phyloP scores from a whole-genome alignment of 2,113 vertebrate genomes.

The Erythrocebus patas region DNA sequence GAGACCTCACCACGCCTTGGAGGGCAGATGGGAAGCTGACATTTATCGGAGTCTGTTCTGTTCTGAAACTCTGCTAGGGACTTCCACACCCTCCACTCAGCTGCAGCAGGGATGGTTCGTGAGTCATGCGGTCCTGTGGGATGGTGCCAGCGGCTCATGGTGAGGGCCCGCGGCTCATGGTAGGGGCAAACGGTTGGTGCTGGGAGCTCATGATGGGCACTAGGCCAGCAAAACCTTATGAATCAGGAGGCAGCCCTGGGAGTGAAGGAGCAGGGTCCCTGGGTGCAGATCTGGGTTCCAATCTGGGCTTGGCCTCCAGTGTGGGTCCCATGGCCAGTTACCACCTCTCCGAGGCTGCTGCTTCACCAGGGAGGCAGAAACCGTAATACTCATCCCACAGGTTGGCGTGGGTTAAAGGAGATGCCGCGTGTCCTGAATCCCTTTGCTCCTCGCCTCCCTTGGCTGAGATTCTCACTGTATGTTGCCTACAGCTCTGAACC shows the following conservation, averaged over 20 bases:
- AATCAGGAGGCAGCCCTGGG: not conserved
- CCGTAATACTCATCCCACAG: fast-evolving
- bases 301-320: not conserved
- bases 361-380: not conserved
- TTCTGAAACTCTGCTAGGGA: not conserved
- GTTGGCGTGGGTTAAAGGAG: not conserved
- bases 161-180: not conserved
- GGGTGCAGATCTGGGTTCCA: too few relatives aligned
- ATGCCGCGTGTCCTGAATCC: fast-evolving
- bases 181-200: too few relatives aligned
- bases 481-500: not conserved
- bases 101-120: not conserved
- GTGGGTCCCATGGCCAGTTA: not conserved
- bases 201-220: not conserved
- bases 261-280: not conserved
- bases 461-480: not conserved
- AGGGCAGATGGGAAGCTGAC: not conserved
- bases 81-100: not conserved
- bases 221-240: not conserved
- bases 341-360: not conserved
- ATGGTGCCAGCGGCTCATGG: not conserved
- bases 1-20: fast-evolving
- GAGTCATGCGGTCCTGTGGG: not conserved
- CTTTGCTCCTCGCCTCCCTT: not conserved
- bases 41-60: too few relatives aligned